Evolutionary conservation across 1,140 invertebrate species (phyloP), one percentile per base, ranked within the genome.

Genomic region (Gryllus bimaculatus): DNA sequence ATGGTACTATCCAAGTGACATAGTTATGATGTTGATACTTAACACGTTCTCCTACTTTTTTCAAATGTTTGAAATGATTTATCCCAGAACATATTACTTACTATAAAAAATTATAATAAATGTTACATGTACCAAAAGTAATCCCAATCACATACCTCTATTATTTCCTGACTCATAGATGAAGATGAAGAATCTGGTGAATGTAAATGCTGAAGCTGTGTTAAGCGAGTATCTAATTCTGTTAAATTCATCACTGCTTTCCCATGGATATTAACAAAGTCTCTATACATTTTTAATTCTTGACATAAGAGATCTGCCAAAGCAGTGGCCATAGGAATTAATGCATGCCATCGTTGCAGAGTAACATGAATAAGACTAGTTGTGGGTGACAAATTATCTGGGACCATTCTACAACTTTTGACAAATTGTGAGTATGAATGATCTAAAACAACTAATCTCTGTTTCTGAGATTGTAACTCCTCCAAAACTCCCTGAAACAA

Each of bases 261-360:
- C n/a, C 91, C 89, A 79, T 94, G 93, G 18, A 90, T 89, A 18
- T 88, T 88, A 8, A 91, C 88, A 80, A 94, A 93, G 75, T 92
- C 91, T 2, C 89, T 86, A 82, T 92, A 90, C 1, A 88, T 85
- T 77, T 87, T 88, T 26, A 89, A 84, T 54, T 90, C 83, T 89
- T 85, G 83, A 86, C 85, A 84, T 82, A 86, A 82, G 83, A 87
- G 84, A 90, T 86, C 6, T 83, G 85, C 77, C 84, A 78, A 81
- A 76, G 18, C 78, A 75, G 85, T 85, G 13, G 88, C 86, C 78
- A 86, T 87, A 0, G 88, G 87, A 21, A 86, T 84, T 39, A 92
- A 82, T 18, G 85, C 85, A 73, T 89, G 85, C 91, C 91, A 93
- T 80, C 89, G 86, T 12, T 87, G 87, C 20, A 92, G 86, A 79